Base-by-base conservation (phyloP, 2,888 invertebrate species). In the Nomada hirtipes region DNA sequence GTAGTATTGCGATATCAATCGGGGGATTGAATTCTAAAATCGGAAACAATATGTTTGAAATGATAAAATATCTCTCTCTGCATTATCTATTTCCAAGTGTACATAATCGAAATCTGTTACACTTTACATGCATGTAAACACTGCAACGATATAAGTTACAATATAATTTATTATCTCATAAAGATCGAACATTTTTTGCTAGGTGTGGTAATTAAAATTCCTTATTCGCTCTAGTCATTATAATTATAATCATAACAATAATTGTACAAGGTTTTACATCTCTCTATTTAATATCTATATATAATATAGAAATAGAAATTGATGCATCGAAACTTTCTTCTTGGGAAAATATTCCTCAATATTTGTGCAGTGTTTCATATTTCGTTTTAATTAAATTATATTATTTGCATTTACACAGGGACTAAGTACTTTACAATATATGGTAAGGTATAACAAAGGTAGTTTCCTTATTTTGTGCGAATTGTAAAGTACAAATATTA, bases 341-440 rank as follows among this genome's bases (percentile, higher is more conserved):
- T 53, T n/a, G 44, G 61, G 50, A 60, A 65, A 60, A 79, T 47
- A 60, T 63, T 71, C 11, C 4, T 47, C 29, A 44, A 59, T n/a
- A 36, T 73, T 81, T 79, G 73, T 74, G 69, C 60, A 79, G 9
- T 47, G 50, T 67, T 64, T 26, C 15, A 50, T 57, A 29, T 36
- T 55, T 44, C 50, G 72, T 44, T 52, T 64, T 55, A 65, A 57
- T 68, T 52, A 52, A 67, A 52, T 20, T 26, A 57, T 50, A 15
- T 13, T 57, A 63, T 75, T 70, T 26, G 42, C 68, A 50, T 74
- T 18, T 73, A 69, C 59, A 63, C 13, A 44, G 44, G 15, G 42
- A 50, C 29, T 15, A 70, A 55, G n/a, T 55, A 1, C 29, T 11
- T 55, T 77, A 55, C 36, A 50, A 44, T 26, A 29, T 76, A 50